phyloP scores from a whole-genome alignment of 2,113 vertebrate species.

The Eurystomus gularis region DNA sequence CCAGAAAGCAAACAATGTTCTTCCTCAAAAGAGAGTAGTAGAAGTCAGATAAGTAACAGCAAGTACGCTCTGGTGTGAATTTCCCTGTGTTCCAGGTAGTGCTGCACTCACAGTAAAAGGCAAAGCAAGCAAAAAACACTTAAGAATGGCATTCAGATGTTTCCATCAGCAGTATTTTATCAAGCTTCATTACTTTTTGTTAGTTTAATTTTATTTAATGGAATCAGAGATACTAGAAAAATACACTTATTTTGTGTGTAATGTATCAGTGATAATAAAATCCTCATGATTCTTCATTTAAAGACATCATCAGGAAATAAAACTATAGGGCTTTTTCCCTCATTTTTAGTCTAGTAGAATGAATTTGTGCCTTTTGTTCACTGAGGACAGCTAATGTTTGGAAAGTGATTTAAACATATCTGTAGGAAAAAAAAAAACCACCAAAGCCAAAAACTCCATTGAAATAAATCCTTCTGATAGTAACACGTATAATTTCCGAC shows the following conservation, averaged over 20 bases:
- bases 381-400: neutral
- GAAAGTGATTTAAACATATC: neutral
- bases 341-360: slow-evolving; percentile 12
- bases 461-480: neutral
- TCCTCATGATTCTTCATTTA: slow-evolving; percentile 52
- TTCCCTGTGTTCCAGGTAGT: slow-evolving; percentile 55
- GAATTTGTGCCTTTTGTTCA: slow-evolving; percentile 1
- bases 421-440: neutral
- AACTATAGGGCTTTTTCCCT: neutral
- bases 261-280: slow-evolving; percentile 57
- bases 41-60: slow-evolving; percentile 60
- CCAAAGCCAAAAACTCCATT: neutral
- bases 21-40: slow-evolving; percentile 59
- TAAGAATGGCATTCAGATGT: slow-evolving; percentile 53
- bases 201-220: slow-evolving; percentile 72
- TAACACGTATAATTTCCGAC: neutral
- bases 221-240: slow-evolving; percentile 51
- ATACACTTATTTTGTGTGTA: slow-evolving; percentile 40
- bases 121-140: slow-evolving; percentile 70
- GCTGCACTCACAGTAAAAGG: slow-evolving; percentile 46
- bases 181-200: slow-evolving; percentile 74
- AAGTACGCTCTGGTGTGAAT: slow-evolving; percentile 68
- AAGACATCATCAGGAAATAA: slow-evolving; percentile 12
- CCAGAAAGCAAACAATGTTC: slow-evolving; percentile 50
- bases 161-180: slow-evolving; percentile 74